Evolutionary conservation across 23 tunicate species (phyloP).

Genomic region (Styela clava): DNA sequence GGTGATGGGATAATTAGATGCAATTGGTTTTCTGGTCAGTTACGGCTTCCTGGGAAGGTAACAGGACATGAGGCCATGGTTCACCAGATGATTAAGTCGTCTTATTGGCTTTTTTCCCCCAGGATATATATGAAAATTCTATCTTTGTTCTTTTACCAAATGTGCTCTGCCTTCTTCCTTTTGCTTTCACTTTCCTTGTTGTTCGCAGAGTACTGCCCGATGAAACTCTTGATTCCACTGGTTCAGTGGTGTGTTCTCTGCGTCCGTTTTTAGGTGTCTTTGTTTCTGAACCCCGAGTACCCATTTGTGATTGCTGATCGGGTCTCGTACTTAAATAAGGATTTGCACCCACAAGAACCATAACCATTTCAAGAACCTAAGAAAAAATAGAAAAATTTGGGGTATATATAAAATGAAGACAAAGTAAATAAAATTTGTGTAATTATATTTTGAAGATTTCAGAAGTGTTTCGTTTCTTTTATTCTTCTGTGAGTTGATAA

Average conservation of each 20-base stretch:
- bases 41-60: too few relatives aligned
- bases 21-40: too few relatives aligned
- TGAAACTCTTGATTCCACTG: conserved; percentile 69
- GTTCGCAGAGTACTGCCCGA: conserved; percentile 81
- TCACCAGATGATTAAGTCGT: too few relatives aligned
- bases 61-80: too few relatives aligned
- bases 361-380: conserved; percentile 94
- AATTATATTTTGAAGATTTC: too few relatives aligned
- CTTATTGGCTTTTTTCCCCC: too few relatives aligned
- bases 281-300: conserved; percentile 46
- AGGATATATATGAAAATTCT: too few relatives aligned
- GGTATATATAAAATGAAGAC: too few relatives aligned
- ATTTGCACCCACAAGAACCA: conserved; percentile 75
- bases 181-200: conserved; percentile 41
- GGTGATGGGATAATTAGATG: too few relatives aligned
- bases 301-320: conserved; percentile 72
- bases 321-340: conserved; percentile 60
- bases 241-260: conserved; percentile 50
- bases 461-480: too few relatives aligned
- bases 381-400: background rate
- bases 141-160: conserved; percentile 41
- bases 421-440: too few relatives aligned
- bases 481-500: too few relatives aligned
- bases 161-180: conserved; percentile 34
- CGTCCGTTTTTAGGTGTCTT: conserved; percentile 51